phyloP scores from a whole-genome alignment of 2,113 vertebrate species.

The Oriolus oriolus region DNA sequence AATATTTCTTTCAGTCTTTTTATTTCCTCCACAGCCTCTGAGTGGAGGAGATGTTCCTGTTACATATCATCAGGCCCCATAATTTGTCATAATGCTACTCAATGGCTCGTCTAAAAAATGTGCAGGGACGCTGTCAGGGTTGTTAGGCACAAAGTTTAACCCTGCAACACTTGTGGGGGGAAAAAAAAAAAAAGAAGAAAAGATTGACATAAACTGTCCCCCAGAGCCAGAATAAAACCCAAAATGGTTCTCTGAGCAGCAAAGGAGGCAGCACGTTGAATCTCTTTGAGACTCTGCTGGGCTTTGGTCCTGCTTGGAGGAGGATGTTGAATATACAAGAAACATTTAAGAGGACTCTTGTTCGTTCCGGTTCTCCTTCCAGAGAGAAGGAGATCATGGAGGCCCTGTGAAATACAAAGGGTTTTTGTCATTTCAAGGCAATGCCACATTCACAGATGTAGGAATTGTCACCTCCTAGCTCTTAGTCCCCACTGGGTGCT shows the following conservation, averaged over 20 bases:
- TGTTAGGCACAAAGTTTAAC: constrained; percentile 26
- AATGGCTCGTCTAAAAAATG: constrained; percentile 9
- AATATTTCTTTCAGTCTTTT: constrained; percentile 15
- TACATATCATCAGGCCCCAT: constrained; percentile 18
- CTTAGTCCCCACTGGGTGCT: not conserved
- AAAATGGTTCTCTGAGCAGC: not conserved
- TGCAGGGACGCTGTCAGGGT: not conserved
- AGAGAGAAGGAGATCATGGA: not conserved
- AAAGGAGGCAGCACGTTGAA: not conserved
- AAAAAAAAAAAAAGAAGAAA: not conserved
- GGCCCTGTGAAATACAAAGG: not conserved
- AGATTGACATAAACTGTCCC: constrained; percentile 19
- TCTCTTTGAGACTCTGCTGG: constrained; percentile 6
- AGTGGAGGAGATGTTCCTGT: constrained; percentile 31
- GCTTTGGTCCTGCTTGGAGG: constrained; percentile 5
- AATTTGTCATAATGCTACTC: constrained; percentile 40
- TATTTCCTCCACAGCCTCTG: constrained; percentile 9
- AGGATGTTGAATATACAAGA: not conserved
- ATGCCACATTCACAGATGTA: not conserved
- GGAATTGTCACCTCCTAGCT: not conserved
- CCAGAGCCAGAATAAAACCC: constrained; percentile 19
- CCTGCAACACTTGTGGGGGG: not conserved
- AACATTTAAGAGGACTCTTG: not conserved
- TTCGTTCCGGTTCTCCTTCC: not conserved
- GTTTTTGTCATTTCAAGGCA: constrained; percentile 9